Evolutionary conservation across 2,113 vertebrate genomes (phyloP).

Genomic region (Chionodraco myersi): DNA sequence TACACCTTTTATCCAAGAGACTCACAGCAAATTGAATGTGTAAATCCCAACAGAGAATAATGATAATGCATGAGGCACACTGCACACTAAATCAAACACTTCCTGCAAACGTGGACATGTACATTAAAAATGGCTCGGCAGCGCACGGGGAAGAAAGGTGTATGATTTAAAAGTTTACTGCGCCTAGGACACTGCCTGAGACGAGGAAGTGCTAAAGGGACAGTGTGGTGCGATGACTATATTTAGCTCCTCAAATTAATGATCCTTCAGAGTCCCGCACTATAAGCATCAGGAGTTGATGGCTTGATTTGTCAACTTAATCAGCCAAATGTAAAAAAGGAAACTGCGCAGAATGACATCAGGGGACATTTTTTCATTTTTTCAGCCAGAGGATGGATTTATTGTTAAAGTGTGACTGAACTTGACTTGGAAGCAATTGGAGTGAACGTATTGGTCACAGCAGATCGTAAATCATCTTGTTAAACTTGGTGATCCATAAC

Average conservation of each 20-base stretch:
- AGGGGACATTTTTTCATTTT: background rate
- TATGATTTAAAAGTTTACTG: conserved; percentile 7
- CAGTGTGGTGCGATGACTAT: background rate
- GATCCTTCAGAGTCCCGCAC: background rate
- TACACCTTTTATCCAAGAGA: conserved; percentile 30
- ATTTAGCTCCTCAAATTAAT: background rate
- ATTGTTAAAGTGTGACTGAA: conserved; percentile 43
- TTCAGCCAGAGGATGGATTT: conserved; percentile 37
- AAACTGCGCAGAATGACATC: background rate
- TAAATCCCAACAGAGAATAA: conserved; percentile 31
- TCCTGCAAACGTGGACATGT: conserved; percentile 14
- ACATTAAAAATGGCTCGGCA: conserved; percentile 19
- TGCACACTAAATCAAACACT: conserved; percentile 37
- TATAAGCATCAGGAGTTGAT: background rate
- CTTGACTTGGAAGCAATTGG: conserved; percentile 56
- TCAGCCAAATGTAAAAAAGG: background rate
- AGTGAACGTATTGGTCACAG: conserved; percentile 49
- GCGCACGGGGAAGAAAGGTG: background rate
- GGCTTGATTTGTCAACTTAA: background rate
- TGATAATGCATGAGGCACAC: conserved; percentile 10
- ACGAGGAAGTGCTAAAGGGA: background rate
- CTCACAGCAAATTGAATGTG: conserved; percentile 42
- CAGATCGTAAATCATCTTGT: conserved; percentile 55
- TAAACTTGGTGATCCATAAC: conserved; percentile 60
- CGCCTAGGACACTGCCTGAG: background rate